phyloP scores from a whole-genome alignment of 2,797 vertebrate species.

The Melanotaenia trifasciata region DNA sequence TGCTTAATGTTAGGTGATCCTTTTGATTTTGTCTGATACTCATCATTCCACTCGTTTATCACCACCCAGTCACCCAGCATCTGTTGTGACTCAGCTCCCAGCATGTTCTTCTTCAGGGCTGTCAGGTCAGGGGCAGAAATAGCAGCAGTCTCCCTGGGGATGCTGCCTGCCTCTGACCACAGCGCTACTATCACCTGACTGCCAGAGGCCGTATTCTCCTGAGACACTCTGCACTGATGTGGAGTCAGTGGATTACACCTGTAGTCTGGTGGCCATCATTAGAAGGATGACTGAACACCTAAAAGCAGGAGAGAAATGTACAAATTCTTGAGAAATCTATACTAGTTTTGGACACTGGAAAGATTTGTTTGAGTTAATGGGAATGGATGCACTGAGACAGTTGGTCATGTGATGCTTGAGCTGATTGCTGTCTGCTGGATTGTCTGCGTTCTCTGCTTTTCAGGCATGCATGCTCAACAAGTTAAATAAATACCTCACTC shows the following conservation, averaged over 20 bases:
- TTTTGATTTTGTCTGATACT: constrained; percentile 27
- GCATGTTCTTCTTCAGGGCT: constrained; percentile 47
- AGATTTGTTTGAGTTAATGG: constrained; percentile 42
- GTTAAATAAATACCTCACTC: constrained; percentile 8
- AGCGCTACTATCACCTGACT: constrained; percentile 61
- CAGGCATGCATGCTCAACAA: constrained; percentile 1
- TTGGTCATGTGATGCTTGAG: constrained; percentile 52
- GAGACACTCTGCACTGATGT: constrained; percentile 39
- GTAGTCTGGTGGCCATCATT: constrained; percentile 63
- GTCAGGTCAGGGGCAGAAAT: constrained; percentile 72
- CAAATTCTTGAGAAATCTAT: constrained; percentile 30
- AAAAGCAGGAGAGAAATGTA: constrained; percentile 26
- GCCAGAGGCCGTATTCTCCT: constrained; percentile 48
- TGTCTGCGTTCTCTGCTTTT: not conserved
- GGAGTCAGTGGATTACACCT: constrained; percentile 66
- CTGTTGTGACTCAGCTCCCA: constrained; percentile 67
- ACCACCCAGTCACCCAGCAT: constrained; percentile 60
- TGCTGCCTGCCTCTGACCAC: constrained; percentile 49
- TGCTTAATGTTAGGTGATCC: not conserved
- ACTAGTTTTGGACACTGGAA: constrained; percentile 46
- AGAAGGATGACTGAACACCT: constrained; percentile 61
- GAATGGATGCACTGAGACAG: constrained; percentile 40
- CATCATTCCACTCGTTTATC: constrained; percentile 44
- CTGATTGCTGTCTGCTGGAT: constrained; percentile 22
- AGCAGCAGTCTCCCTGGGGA: constrained; percentile 61